These are phyloP conservation scores for Didymodactylos carnosus DNA, from an alignment of 2,888 invertebrate genomes.

Conservation along the genomic window DNA sequence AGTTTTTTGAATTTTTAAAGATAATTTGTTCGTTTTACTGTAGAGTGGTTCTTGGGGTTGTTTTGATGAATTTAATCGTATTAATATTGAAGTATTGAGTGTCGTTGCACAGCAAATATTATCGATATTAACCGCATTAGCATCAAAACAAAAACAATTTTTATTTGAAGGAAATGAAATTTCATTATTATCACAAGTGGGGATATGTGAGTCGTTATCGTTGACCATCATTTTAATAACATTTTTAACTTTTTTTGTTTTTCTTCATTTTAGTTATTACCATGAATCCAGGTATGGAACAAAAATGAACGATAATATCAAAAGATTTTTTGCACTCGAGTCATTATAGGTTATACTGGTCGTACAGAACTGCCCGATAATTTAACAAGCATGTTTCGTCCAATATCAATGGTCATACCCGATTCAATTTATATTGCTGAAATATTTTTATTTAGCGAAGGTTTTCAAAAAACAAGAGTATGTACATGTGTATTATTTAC, in stretches of 20 bases:
- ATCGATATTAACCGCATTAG: constrained; percentile 52
- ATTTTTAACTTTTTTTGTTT: too few relatives aligned
- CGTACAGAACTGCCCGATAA: constrained; percentile 71
- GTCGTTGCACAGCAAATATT: constrained; percentile 76
- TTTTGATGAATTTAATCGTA: constrained; percentile 80
- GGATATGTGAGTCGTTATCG: too few relatives aligned
- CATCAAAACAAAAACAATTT: constrained; percentile 35
- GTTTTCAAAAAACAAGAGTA: constrained; percentile 64
- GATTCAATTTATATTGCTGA: constrained; percentile 69
- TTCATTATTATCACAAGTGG: constrained; percentile 51
- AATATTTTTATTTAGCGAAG: constrained; percentile 66
- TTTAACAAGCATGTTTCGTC: constrained; percentile 73
- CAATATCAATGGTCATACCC: constrained; percentile 74
- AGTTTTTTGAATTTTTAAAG: neutral
- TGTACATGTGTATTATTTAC: constrained; percentile 14
- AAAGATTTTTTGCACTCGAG: too few relatives aligned
- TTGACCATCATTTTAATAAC: too few relatives aligned
- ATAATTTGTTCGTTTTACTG: constrained; percentile 1
- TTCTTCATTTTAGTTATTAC: too few relatives aligned
- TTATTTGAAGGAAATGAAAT: constrained; percentile 59
- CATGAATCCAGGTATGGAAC: constrained; percentile 57
- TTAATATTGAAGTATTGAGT: constrained; percentile 63
- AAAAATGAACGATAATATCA: neutral
- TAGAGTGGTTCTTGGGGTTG: constrained; percentile 76
- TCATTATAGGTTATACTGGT: constrained; percentile 44